Conservation (phyloP, 1,140 invertebrate species). For the Drosophila gunungcola region DNA sequence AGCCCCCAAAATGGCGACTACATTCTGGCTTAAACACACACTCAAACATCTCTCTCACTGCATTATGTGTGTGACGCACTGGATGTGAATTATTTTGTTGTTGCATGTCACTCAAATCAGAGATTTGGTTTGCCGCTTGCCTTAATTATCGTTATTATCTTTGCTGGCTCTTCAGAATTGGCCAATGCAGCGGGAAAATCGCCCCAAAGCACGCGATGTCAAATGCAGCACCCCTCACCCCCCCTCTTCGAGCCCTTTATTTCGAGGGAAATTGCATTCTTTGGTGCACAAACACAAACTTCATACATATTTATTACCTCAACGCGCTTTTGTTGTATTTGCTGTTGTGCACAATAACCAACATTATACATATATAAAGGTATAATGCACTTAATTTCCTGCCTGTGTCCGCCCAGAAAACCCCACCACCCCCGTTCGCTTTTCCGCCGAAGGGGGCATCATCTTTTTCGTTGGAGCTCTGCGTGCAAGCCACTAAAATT, state of each 20-base stretch:
- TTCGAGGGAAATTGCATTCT: conserved; percentile 64
- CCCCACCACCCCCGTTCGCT: background rate
- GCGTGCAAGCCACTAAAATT: conserved; percentile 76
- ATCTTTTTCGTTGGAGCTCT: conserved; percentile 36
- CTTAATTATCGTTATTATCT: conserved; percentile 80
- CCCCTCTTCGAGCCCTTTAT: background rate
- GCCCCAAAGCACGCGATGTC: conserved; percentile 70
- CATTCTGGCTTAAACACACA: conserved; percentile 8
- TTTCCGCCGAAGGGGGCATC: background rate
- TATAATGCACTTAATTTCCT: conserved; percentile 75
- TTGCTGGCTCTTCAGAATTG: conserved; percentile 61
- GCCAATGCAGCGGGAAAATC: conserved; percentile 79
- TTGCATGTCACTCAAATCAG: conserved; percentile 76
- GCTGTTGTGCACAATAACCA: conserved; percentile 59
- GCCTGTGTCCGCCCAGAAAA: conserved; percentile 33
- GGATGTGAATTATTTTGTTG: conserved; percentile 60
- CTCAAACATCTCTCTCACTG: conserved; percentile 8
- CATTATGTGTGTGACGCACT: conserved; percentile 27
- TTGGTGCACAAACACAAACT: conserved; percentile 71
- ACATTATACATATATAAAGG: conserved; percentile 48
- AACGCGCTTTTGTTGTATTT: conserved; percentile 79
- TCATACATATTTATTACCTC: conserved; percentile 79
- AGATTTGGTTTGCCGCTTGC: conserved; percentile 78
- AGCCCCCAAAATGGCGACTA: conserved; percentile 62
- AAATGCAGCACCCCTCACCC: conserved; percentile 39